These are phyloP conservation scores for Heliconius eleuchia DNA, from an alignment of 1,140 invertebrate genomes.

Conservation along the genomic window DNA sequence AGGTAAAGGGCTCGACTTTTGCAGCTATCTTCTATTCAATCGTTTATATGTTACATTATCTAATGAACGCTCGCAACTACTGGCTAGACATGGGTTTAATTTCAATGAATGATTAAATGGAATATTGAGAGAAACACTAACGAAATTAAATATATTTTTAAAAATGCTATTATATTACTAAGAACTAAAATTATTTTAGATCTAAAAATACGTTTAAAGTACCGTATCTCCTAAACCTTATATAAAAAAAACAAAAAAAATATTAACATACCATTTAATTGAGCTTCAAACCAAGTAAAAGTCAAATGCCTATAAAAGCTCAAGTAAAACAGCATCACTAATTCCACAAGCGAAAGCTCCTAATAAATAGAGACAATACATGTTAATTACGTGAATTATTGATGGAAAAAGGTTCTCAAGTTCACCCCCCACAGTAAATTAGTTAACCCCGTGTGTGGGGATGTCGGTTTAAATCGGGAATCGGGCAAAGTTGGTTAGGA, in stretches of 20 bases:
- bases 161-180: too few species aligned
- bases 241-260: background rate
- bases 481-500: constrained; percentile 13
- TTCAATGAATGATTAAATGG: background rate
- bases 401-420: constrained; percentile 63
- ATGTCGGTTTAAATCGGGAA: constrained; percentile 25
- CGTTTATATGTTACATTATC: background rate
- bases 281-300: background rate
- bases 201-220: too few species aligned
- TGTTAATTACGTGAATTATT: constrained; percentile 70
- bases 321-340: constrained; percentile 12
- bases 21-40: constrained; percentile 2
- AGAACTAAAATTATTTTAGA: too few species aligned
- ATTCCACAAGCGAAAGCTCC: constrained; percentile 10
- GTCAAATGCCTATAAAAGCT: background rate
- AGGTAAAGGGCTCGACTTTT: constrained; percentile 12
- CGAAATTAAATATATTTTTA: too few species aligned
- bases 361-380: constrained; percentile 49
- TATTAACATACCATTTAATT: background rate
- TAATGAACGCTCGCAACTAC: constrained; percentile 2
- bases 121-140: background rate
- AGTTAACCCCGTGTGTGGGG: constrained; percentile 1
- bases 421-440: constrained; percentile 23
- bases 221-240: too few species aligned
- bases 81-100: background rate